phyloP scores from a whole-genome alignment of 2,113 vertebrate genomes.

The Kobus ellipsiprymnus region DNA sequence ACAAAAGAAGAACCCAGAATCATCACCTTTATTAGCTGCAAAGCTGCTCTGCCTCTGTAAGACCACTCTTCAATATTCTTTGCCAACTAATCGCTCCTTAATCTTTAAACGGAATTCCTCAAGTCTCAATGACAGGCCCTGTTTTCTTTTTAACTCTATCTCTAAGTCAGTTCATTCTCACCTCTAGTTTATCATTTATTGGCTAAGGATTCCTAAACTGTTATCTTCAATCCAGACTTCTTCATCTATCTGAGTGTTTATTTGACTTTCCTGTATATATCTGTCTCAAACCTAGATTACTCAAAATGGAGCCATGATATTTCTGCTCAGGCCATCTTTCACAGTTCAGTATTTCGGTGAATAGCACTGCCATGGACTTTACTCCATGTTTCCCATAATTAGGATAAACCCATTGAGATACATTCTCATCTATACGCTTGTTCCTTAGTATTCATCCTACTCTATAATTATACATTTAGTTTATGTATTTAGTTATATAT shows the following conservation, averaged over 20 bases:
- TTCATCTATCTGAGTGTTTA: background rate
- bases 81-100: background rate
- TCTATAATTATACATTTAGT: background rate
- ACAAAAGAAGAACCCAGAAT: background rate
- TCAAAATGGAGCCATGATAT: background rate
- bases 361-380: no score
- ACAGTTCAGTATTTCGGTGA: background rate
- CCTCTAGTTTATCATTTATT: background rate
- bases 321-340: background rate
- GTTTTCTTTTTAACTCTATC: background rate
- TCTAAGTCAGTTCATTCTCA: background rate
- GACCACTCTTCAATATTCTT: background rate
- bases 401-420: background rate
- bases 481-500: background rate
- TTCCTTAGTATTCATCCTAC: background rate
- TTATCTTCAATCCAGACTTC: background rate
- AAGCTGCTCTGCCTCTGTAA: background rate
- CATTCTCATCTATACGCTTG: background rate
- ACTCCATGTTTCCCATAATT: background rate
- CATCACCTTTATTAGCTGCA: background rate
- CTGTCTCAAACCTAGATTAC: background rate
- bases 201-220: background rate
- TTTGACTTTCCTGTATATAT: background rate
- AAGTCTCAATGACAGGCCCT: background rate
- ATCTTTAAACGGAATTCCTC: background rate